Evolutionary conservation across 2,113 vertebrate species (phyloP).

Genomic region (Steatornis caripensis): DNA sequence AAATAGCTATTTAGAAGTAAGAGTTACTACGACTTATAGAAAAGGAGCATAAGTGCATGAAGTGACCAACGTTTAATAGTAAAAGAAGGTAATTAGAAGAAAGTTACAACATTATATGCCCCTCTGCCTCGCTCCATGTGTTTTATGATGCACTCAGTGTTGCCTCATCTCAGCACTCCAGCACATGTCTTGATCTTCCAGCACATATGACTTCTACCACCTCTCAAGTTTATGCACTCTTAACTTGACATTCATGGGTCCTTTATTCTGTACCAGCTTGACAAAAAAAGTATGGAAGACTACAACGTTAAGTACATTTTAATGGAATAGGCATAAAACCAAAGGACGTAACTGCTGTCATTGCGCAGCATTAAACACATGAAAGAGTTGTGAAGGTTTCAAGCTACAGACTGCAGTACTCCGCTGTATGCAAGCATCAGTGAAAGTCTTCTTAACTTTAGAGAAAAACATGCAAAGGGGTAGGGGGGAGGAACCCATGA

Average conservation of each 20-base stretch:
- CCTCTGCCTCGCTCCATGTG: neutral
- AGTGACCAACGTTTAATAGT: neutral
- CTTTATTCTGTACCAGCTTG: neutral
- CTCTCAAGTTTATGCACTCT: neutral
- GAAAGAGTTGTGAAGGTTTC: neutral
- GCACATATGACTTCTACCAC: neutral
- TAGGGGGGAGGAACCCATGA: rapidly evolving
- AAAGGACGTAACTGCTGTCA: neutral
- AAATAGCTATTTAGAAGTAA: neutral
- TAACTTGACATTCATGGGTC: neutral
- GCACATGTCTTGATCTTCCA: neutral
- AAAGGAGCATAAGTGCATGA: neutral
- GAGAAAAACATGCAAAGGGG: neutral
- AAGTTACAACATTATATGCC: neutral
- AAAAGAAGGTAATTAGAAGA: neutral
- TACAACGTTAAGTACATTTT: neutral
- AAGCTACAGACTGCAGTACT: neutral
- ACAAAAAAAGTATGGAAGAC: neutral
- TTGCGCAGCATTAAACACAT: neutral
- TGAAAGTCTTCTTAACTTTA: neutral
- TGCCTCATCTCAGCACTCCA: neutral
- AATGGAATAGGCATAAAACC: neutral
- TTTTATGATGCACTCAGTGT: neutral
- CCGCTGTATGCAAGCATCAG: neutral
- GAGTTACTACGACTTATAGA: neutral